Evolutionary conservation across 2,888 invertebrate species (phyloP), one percentile per base, ranked within the genome.

Genomic region (Orthonevra nobilis): DNA sequence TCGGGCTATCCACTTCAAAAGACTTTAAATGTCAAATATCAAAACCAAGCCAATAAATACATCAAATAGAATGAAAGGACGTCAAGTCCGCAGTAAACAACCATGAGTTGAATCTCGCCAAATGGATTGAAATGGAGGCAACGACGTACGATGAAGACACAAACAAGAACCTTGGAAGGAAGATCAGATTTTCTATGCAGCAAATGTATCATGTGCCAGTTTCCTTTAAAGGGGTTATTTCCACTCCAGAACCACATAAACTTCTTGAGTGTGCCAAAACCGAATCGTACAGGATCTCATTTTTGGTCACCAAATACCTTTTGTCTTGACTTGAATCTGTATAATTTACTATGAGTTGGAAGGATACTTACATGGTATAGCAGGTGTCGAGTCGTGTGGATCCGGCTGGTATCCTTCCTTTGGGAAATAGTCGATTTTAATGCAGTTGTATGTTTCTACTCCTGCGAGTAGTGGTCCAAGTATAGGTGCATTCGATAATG

Each of bases 331-430:
- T 60, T 44, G 63, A 72, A 68, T 58, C 50, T 46, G 26, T 52
- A 36, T 32, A 66, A 77, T 44, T 34, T 54, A 50, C 52, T 50
- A 56, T 23, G n/a, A 81, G 77, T 61, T 1, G 7, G 32, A 10
- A 10, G 2, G 14, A 9, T 87, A 93, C 96, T 95, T 92, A 97
- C 97, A 96, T 87, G 96, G 96, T 90, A 97, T 96, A 19, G 96
- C 96, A 89, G 95, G 93, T n/a, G 96, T 96, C 5, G 96, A 96
- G 88, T 97, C 96, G 85, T 94, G 94, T 0, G 94, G 94, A 89
- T 97, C 96, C 9, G 96, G 95, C 83, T 93, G 92, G 89, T 96
- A 96, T 84, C 94, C 94, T 84, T 96, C 96, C 84, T 93, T 91
- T 5, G 96, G 94, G 87, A 97, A 96, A 89, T 96, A 96, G 85